Percentiles rank a stretch among this genome's conserved stretches.
Evolutionary conservation across 2,888 invertebrate genomes (phyloP).

Genomic region (Cataglyphis albicans): DNA sequence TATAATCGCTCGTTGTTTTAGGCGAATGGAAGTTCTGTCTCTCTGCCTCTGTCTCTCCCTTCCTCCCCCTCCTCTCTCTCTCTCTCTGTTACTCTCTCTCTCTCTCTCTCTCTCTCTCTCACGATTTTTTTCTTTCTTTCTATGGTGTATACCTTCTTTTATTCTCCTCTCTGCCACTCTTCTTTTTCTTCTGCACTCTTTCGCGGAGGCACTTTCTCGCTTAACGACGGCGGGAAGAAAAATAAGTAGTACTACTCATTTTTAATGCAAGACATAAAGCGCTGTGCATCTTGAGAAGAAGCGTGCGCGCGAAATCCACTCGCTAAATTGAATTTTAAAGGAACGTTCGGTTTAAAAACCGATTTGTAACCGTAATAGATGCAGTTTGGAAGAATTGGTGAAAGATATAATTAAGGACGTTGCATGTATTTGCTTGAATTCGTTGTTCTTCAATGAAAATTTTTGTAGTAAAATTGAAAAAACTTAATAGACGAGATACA

Average conservation of each 20-base stretch:
- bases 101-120: slow-evolving; percentile 24
- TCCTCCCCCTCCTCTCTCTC: neutral
- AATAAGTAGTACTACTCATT: slow-evolving; percentile 58
- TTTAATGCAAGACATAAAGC: slow-evolving; percentile 58
- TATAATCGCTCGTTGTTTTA: slow-evolving; percentile 63
- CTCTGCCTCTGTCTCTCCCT: slow-evolving; percentile 16
- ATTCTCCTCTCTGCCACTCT: neutral
- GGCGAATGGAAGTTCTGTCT: slow-evolving; percentile 65
- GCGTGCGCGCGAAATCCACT: slow-evolving; percentile 50
- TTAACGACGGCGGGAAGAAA: slow-evolving; percentile 55
- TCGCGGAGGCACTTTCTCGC: slow-evolving; percentile 44
- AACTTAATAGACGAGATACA: neutral
- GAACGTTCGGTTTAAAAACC: slow-evolving; percentile 52
- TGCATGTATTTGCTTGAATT: neutral
- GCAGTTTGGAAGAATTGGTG: slow-evolving; percentile 20
- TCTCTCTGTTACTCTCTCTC: slow-evolving; percentile 52
- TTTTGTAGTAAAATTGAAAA: neutral
- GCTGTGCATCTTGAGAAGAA: slow-evolving; percentile 49
- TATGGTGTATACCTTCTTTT: neutral
- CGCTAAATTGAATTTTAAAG: slow-evolving; percentile 55
- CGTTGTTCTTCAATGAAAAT: neutral
- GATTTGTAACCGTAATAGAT: slow-evolving; percentile 41
- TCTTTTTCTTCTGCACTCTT: slow-evolving; percentile 13
- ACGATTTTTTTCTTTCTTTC: neutral
- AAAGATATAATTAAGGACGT: neutral